phyloP scores from a whole-genome alignment of 2,888 invertebrate genomes.

The Ferrisia virgata region DNA sequence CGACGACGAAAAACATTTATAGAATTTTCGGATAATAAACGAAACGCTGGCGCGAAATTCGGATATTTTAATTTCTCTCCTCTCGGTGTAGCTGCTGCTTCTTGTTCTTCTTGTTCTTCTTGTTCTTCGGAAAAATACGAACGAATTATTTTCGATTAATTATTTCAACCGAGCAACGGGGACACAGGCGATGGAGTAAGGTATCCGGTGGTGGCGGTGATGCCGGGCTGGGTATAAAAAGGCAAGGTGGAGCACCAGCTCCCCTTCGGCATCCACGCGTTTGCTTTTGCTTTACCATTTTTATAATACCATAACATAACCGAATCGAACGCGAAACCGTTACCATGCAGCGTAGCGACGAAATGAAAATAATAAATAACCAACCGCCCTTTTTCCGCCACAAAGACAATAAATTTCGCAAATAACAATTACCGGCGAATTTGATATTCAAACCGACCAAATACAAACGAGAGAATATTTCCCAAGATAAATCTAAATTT shows the following conservation, averaged over 20 bases:
- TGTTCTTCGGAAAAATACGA: neutral
- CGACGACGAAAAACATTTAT: neutral
- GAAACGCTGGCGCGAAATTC: neutral
- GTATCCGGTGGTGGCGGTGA: too few relatives aligned
- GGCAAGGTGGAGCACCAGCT: neutral
- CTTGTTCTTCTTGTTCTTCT: too few relatives aligned
- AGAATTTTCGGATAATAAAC: neutral
- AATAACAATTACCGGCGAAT: slow-evolving; percentile 42
- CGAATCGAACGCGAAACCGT: neutral
- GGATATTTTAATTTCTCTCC: slow-evolving; percentile 24
- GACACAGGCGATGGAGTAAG: neutral
- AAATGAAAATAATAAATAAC: slow-evolving; percentile 40
- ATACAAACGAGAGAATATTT: slow-evolving; percentile 30
- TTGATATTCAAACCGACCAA: slow-evolving; percentile 38
- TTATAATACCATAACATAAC: neutral
- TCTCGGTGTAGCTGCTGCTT: too few relatives aligned
- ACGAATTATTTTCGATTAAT: slow-evolving; percentile 29
- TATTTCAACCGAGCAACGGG: too few relatives aligned
- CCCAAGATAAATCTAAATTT: slow-evolving; percentile 25
- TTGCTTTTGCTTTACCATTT: too few relatives aligned
- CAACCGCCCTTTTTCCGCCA: slow-evolving; percentile 24
- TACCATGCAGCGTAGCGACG: neutral
- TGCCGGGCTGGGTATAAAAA: neutral
- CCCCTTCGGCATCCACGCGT: neutral
- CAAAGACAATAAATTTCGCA: slow-evolving; percentile 39